Base-by-base conservation (phyloP, 1,140 invertebrate genomes). In the Brachionus angularis region DNA sequence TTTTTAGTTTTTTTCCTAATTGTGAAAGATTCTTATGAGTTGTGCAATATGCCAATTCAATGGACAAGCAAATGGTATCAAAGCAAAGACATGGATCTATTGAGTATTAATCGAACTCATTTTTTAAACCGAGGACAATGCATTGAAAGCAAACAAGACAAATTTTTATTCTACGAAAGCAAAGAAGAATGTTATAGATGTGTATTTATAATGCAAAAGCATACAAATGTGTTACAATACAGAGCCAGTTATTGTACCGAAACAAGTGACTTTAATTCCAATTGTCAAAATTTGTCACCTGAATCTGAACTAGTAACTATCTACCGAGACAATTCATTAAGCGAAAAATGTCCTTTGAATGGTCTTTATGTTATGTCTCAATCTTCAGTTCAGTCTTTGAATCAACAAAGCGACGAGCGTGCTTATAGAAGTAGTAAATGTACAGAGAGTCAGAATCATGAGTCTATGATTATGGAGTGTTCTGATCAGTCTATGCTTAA, bases 231-330 rank as follows among this genome's bases (percentile, higher is more conserved):
- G 33, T 16, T 67, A 34, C 62, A 67, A 34, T 67, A 67, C 42
- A 14, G 62, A 18, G 31, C 62, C 12, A 67, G 62, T 23, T 67
- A 47, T 67, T 67, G 62, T 5, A 23, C 42, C 21, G 62, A 67
- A 1, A 29, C 33, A 12, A 47, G 5, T 23, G 44, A 67, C 36
- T 67, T 67, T 34, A 18, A 47, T 0, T 31, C 31, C 3, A 67
- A 67, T 34, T 67, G 62, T 67, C 62, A 67, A 50, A 67, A 67
- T 50, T 50, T 67, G 33, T 67, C 62, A 2, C 62, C 62, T n/a
- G 62, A 67, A 31, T 67, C 62, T 14, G 62, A 67, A 33, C 27
- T 67, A 33, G 29, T 67, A 4, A 67, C 62, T 3, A 36, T 50
- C 27, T 67, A 67, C 2, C 21, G 62, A 27, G 42, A 67, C 16